Evolutionary conservation across 2,888 invertebrate genomes (phyloP).

Genomic region (Acronicta aceris): DNA sequence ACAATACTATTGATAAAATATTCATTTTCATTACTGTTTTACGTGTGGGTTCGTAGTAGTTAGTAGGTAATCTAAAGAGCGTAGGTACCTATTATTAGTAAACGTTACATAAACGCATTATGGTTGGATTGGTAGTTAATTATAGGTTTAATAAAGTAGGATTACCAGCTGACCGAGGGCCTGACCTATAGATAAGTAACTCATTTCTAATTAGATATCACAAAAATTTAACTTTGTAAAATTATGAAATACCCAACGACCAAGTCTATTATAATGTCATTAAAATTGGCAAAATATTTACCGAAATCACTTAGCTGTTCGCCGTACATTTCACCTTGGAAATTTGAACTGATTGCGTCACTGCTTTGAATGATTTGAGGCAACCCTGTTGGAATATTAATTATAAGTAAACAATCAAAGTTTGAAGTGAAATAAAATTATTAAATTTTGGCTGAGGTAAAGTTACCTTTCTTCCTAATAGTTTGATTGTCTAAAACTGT

Average conservation of each 20-base stretch:
- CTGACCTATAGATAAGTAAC: conserved; percentile 9
- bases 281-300: conserved; percentile 59
- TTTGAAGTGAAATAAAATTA: conserved; percentile 8
- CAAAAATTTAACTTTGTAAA: conserved; percentile 3
- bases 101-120: no score
- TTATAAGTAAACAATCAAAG: conserved; percentile 19
- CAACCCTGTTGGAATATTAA: conserved; percentile 70
- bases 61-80: no score
- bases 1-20: conserved; percentile 4
- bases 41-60: not conserved
- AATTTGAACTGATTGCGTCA: conserved; percentile 84
- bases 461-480: conserved; percentile 82
- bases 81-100: no score
- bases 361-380: conserved; percentile 74
- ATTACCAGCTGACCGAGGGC: no score
- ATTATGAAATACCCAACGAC: conserved; percentile 10
- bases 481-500: conserved; percentile 83
- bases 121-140: no score
- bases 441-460: not conserved
- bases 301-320: conserved; percentile 84
- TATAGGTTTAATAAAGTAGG: no score
- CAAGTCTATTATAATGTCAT: conserved; percentile 12
- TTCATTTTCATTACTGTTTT: conserved; percentile 7
- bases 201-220: conserved; percentile 4
- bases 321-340: conserved; percentile 83